Percentiles rank a stretch among this genome's conserved stretches.
Conservation (phyloP, 2,797 vertebrate species). For the Danio albolineatus region DNA sequence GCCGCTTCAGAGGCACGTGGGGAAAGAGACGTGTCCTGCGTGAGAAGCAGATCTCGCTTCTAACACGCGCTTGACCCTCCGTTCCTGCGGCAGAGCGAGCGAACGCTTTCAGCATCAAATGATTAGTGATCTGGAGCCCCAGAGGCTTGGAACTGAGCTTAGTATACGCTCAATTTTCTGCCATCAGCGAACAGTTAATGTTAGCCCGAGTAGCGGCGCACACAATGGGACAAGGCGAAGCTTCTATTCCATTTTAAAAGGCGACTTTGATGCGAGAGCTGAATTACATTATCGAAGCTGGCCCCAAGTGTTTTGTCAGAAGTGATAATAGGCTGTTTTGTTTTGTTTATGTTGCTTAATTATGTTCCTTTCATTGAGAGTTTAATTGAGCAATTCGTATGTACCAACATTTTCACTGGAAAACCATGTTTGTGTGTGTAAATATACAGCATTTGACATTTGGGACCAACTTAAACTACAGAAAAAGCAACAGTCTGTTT, state of each 20-base stretch:
- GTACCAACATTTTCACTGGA: not conserved
- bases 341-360: not conserved
- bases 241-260: conserved; percentile 9
- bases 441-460: too few species aligned
- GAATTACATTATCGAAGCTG: conserved; percentile 32
- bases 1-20: conserved; percentile 40
- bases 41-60: conserved; percentile 35
- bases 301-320: conserved; percentile 1
- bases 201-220: conserved; percentile 13
- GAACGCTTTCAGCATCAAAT: conserved; percentile 45
- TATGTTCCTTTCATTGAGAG: not conserved
- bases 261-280: conserved; percentile 7
- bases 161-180: conserved; percentile 20
- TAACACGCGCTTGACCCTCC: conserved; percentile 48
- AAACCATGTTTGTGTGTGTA: not conserved
- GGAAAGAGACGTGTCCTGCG: conserved; percentile 34
- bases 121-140: conserved; percentile 27
- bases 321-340: conserved; percentile 21
- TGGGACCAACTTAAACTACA: too few species aligned
- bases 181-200: conserved; percentile 43
- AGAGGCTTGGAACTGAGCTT: conserved; percentile 21
- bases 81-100: conserved; percentile 14
- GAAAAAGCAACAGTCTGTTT: too few species aligned
- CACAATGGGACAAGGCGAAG: conserved; percentile 32
- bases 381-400: not conserved